Base-by-base conservation (phyloP, 2,113 vertebrate species). In the Thalassoma bifasciatum region DNA sequence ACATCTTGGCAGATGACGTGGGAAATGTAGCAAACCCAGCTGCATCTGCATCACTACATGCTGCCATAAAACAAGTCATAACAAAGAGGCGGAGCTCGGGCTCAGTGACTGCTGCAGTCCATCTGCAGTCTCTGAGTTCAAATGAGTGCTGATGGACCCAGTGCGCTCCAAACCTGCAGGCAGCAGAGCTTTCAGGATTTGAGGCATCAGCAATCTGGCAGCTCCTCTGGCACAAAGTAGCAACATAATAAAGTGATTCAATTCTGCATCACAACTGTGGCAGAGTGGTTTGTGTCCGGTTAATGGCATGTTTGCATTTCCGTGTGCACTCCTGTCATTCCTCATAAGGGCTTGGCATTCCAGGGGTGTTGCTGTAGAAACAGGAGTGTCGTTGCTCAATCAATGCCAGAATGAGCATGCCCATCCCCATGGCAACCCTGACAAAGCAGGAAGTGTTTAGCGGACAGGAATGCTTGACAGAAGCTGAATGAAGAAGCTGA, bases 391-490 rank as follows among this genome's bases (percentile, higher is more conserved):
- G 77, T 73, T 85, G 62, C 80, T 80, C 57, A 78, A 75, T 73
- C 80, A 76, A 30, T 51, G 54, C 75, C 61, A 66, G 86, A 57
- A 54, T 75, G 73, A 75, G 77, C 84, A 83, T 56, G 84, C 77
- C 72, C 65, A 50, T 86, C 66, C 38, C 83, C 56, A 77, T 46
- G 47, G 77, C 26, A 84, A 86, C 72, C 52, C 53, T 57, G 73
- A 50, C 52, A 83, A 86, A 85, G 74, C 70, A 89, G 75, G 76
- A 85, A 83, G 73, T 75, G 83, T 85, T 75, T 52, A 58, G 75
- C 64, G 68, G 79, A 73, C 66, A 88, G 84, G 90, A 90, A 91
- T 87, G 84, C 72, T 76, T 64, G 82, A 56, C 47, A 69, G 67
- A 42, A 56, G 49, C 49, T 72, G 62, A 83, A 73, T 61, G 51